These are phyloP conservation scores for Pogoniulus pusillus DNA, from an alignment of 2,797 vertebrate species.

Conservation along the genomic window DNA sequence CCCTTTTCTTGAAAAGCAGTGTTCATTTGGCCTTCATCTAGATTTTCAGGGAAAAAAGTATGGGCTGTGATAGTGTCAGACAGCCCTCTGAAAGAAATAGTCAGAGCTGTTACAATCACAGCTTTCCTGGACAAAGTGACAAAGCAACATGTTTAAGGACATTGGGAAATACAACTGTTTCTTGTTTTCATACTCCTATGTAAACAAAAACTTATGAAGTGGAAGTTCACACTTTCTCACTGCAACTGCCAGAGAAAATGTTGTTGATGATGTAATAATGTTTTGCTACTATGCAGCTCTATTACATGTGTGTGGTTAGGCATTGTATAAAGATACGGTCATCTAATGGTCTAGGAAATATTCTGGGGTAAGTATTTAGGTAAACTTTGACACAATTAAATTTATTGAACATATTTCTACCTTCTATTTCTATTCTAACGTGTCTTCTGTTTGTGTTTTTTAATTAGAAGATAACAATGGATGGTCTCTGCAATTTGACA, in stretches of 20 bases:
- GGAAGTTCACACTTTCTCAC: neutral
- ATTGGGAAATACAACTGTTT: neutral
- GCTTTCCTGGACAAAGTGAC: neutral
- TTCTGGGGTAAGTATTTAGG: neutral
- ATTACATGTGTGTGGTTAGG: neutral
- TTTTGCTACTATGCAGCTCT: neutral
- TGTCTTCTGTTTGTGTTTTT: neutral
- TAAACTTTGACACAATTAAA: neutral
- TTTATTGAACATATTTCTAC: neutral
- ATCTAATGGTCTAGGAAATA: neutral
- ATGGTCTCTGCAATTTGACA: constrained; percentile 92
- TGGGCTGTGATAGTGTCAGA: neutral
- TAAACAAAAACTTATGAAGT: neutral
- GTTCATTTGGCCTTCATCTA: neutral
- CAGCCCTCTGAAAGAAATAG: neutral
- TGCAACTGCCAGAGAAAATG: neutral
- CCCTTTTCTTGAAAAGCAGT: neutral
- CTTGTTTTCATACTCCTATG: neutral
- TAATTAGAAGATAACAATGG: constrained; percentile 91
- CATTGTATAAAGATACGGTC: neutral
- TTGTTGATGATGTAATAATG: neutral
- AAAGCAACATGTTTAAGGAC: rapidly evolving
- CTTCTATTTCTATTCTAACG: neutral
- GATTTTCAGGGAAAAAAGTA: neutral
- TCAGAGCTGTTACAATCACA: neutral